Percentiles rank a stretch among this genome's conserved stretches.
phyloP scores from a whole-genome alignment of 30 jellyfish, hydroid and myxozoan species.

The Aurelia aurita complex sp. Pacific region DNA sequence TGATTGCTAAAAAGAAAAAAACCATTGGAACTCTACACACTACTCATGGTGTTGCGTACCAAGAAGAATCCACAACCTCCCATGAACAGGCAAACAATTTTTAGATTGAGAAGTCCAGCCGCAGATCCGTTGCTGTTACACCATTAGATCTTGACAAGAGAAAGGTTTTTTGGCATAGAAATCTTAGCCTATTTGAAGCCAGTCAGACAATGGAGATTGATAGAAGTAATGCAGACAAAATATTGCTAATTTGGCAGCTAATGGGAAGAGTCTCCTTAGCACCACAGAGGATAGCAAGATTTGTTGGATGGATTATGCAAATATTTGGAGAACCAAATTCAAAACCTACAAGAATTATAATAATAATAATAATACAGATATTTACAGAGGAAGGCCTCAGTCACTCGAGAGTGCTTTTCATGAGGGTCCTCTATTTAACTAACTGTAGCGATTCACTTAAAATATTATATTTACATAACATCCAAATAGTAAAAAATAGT shows the following conservation, averaged over 20 bases:
- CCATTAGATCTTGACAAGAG: slow-evolving; percentile 9
- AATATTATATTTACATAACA: too few relatives aligned
- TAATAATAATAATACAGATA: too few relatives aligned
- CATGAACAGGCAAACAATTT: not conserved
- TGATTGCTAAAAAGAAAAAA: slow-evolving; percentile 23
- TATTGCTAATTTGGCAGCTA: slow-evolving; percentile 13
- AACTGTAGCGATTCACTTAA: too few relatives aligned
- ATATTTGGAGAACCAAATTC: slow-evolving; percentile 29
- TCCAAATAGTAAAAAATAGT: too few relatives aligned
- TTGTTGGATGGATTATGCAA: slow-evolving; percentile 31
- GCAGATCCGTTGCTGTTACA: slow-evolving; percentile 1
- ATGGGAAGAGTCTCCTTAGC: slow-evolving; percentile 23
- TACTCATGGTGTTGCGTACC: slow-evolving; percentile 46
- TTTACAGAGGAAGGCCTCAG: too few relatives aligned
- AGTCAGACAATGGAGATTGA: slow-evolving; percentile 8
- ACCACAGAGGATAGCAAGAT: slow-evolving; percentile 17
- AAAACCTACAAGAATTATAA: slow-evolving; percentile 4
- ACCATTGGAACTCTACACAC: slow-evolving; percentile 30
- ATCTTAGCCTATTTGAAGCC: slow-evolving; percentile 13
- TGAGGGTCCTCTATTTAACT: too few relatives aligned
- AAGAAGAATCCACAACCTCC: slow-evolving; percentile 19
- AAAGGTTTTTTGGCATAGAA: slow-evolving; percentile 17
- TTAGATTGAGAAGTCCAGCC: slow-evolving; percentile 21
- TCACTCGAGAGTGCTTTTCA: too few relatives aligned
- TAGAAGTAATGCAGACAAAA: slow-evolving; percentile 19